phyloP scores from a whole-genome alignment of 64 coral and sea anemone genomes.

The Stichodactyla mertensii region DNA sequence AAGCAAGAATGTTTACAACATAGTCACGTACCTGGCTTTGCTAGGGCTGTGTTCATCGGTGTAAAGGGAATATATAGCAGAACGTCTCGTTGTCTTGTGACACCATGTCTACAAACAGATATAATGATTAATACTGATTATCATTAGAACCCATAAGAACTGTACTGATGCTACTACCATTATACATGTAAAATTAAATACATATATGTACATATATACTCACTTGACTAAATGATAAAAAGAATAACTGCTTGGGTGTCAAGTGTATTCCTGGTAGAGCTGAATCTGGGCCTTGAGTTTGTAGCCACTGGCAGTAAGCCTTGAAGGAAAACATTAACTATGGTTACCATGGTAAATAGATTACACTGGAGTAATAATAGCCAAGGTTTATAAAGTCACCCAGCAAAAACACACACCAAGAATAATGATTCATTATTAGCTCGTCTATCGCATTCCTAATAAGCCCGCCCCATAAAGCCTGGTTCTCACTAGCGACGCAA shows the following conservation, averaged over 20 bases:
- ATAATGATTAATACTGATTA: too few species aligned
- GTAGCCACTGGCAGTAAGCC: not conserved
- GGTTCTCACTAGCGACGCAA: too few species aligned
- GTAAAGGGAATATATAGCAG: not conserved
- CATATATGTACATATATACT: not conserved
- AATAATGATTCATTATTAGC: too few species aligned
- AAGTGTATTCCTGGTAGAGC: constrained; percentile 2
- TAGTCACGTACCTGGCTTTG: not conserved
- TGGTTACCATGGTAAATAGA: not conserved
- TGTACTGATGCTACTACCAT: too few species aligned
- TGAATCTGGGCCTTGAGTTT: not conserved
- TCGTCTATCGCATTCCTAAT: too few species aligned
- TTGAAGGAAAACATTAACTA: not conserved
- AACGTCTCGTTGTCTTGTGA: not conserved
- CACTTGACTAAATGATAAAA: constrained; percentile 25
- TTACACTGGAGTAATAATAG: not conserved
- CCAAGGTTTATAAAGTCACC: not conserved
- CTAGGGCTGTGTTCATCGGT: not conserved
- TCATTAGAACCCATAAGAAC: too few species aligned
- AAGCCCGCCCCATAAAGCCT: too few species aligned
- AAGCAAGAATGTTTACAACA: not conserved
- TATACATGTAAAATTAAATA: too few species aligned
- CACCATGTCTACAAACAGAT: not conserved
- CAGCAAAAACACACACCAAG: not conserved
- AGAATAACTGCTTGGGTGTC: constrained; percentile 16